phyloP scores from a whole-genome alignment of 1,140 invertebrate genomes.

The Leptonema lineaticorne region DNA sequence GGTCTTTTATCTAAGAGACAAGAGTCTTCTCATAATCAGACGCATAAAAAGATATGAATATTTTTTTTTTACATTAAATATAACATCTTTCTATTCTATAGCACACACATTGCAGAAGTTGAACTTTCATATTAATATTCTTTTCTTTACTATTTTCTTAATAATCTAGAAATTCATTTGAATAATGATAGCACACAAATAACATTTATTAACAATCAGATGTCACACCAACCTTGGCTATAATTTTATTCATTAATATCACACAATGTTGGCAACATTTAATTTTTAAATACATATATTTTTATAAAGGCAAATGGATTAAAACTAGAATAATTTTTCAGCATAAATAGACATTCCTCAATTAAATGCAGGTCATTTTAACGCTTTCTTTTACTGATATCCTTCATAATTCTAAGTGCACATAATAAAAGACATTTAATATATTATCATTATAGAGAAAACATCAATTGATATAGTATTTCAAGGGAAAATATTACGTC shows the following conservation, averaged over 20 bases:
- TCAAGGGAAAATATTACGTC: no score
- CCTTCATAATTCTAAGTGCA: no score
- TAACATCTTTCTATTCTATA: slow-evolving; percentile 18
- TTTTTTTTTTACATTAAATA: slow-evolving; percentile 9
- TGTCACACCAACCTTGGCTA: slow-evolving; percentile 2
- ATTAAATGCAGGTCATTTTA: no score
- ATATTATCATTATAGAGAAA: no score
- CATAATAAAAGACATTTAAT: no score
- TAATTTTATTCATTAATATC: slow-evolving; percentile 22
- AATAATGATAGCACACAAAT: slow-evolving; percentile 11
- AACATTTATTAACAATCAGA: background rate
- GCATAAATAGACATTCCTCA: no score
- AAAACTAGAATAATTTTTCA: no score
- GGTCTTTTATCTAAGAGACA: slow-evolving; percentile 34
- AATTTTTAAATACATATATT: background rate
- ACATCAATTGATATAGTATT: no score
- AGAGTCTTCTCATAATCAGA: slow-evolving; percentile 25
- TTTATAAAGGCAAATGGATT: slow-evolving; percentile 18
- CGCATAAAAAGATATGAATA: slow-evolving; percentile 31
- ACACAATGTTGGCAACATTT: slow-evolving; percentile 20
- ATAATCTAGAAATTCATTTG: slow-evolving; percentile 3
- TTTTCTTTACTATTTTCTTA: slow-evolving; percentile 6
- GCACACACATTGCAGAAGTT: slow-evolving; percentile 18
- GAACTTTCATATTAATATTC: slow-evolving; percentile 19
- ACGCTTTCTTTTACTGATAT: no score